Base-by-base conservation (phyloP, 1,140 invertebrate species). In the Drosophila rhopaloa region DNA sequence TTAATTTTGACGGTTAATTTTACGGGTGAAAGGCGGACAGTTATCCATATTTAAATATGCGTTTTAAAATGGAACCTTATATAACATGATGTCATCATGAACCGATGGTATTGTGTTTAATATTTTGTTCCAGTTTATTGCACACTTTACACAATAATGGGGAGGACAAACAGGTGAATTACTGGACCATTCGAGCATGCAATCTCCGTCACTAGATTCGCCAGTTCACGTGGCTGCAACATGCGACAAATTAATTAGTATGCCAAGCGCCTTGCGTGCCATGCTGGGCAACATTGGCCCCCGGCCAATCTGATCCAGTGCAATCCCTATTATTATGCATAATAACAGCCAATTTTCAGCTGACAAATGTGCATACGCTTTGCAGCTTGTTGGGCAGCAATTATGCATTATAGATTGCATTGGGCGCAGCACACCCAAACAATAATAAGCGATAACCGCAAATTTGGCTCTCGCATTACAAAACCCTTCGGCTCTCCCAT, bases 241-340 rank as follows among this genome's bases (percentile, higher is more conserved):
- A 86, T 88, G 82, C 82, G 82, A 79, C 75, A 79, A 53, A 77
- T 83, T 66, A 86, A 83, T 86, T 89, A 86, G 58, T 41, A 67
- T 81, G 68, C 61, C 61, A 8, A 51, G 47, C 44, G 48, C 53
- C 60, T 76, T 83, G 70, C 71, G 32, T 77, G 67, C 48, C 67
- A 77, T 68, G 62, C 56, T 77, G 37, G 19, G n/a, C 27, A 62
- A 24, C 35, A 11, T 59, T 32, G 43, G 13, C 11, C 2, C 11
- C 10, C 2, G 3, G 41, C 35, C 50, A 41, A 46, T 40, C 5
- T 4, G 0, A 14, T 43, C 37, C 53, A 24, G 43, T 32, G 6
- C 6, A 32, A 32, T 6, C 19, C 37, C 43, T 29, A 51, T 62
- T 61, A 62, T 57, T 47, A 47, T 77, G 56, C 73, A 76, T 60